Evolutionary conservation across 2,888 invertebrate species (phyloP), one percentile per base, ranked within the genome.

Genomic region (Leucoptera coffeella): DNA sequence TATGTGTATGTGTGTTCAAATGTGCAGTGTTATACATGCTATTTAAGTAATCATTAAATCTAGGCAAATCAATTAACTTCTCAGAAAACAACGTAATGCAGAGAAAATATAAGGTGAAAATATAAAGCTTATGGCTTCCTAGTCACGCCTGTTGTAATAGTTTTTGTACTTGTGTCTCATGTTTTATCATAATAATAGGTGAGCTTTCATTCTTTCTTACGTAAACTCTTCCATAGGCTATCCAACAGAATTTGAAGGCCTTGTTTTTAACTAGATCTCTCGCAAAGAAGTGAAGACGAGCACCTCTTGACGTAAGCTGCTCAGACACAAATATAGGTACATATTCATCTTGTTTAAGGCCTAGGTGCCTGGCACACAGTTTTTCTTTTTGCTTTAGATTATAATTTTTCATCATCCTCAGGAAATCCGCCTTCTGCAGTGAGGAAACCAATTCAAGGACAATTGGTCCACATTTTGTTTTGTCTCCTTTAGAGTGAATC

Each of bases 361-460:
- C 35, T 3, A 35, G 23, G 12, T 36, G 32, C 25, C 33, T 38
- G 7, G 36, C 32, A 6, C 30, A 26, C 7, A 37, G 12, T 14
- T 31, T 33, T 11, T 14, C 25, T 26, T 33, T 31, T 12, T 35
- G 29, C 15, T 28, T 32, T 3, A 23, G 23, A 22, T 37, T 38
- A 27, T 30, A 37, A 2, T 17, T 10, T 19, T 34, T 35, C 6
- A 22, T 20, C 20, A 21, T 32, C 27, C 32, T 31, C 2, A 38
- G 22, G 2, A 36, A 5, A 4, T 35, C 31, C 7, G 29, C 28
- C 15, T 28, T 35, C 4, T 26, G 8, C 2, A 30, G n/a, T 6
- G 30, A 22, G 2, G 35, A 32, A 2, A 14, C n/a, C 1, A 20
- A 27, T 22, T 32, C 31, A 13, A 32, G 24, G 1, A 35, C 23